These are phyloP conservation scores for Gymnosoma rotundatum DNA, from an alignment of 2,888 invertebrate species.

Conservation along the genomic window DNA sequence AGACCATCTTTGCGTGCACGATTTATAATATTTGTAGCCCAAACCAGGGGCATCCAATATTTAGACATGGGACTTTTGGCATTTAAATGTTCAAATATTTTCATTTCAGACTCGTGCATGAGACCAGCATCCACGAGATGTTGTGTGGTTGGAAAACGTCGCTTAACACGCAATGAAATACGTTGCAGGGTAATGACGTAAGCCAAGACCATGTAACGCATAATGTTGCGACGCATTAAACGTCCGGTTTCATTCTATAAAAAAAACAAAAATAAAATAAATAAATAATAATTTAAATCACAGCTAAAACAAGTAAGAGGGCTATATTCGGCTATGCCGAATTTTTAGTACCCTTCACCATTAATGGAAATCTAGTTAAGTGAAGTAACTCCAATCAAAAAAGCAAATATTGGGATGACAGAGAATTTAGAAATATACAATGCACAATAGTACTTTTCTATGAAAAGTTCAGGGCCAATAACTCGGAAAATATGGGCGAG, in stretches of 20 bases:
- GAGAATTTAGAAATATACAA: no score
- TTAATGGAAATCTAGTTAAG: no score
- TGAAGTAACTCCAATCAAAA: no score
- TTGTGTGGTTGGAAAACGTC: constrained; percentile 94
- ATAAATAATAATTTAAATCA: not conserved
- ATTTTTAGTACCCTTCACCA: no score
- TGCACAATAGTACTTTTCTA: no score
- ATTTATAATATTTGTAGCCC: constrained; percentile 96
- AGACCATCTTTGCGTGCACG: constrained; percentile 92
- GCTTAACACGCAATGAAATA: constrained; percentile 93
- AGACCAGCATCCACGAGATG: constrained; percentile 95
- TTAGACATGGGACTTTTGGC: constrained; percentile 94
- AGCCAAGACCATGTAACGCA: constrained; percentile 93
- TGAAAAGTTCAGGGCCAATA: no score
- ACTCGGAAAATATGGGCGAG: no score
- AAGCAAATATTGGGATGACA: no score
- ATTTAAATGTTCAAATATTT: constrained; percentile 95
- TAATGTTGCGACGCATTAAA: constrained; percentile 94
- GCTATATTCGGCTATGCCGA: no score
- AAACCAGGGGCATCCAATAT: constrained; percentile 96
- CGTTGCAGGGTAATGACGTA: constrained; percentile 94
- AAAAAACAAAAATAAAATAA: not conserved
- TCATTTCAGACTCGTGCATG: constrained; percentile 95
- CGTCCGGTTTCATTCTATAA: constrained; percentile 93
- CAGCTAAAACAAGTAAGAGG: no score